These are phyloP conservation scores for Lochmaea capreae DNA, from an alignment of 2,888 invertebrate genomes.

Conservation along the genomic window DNA sequence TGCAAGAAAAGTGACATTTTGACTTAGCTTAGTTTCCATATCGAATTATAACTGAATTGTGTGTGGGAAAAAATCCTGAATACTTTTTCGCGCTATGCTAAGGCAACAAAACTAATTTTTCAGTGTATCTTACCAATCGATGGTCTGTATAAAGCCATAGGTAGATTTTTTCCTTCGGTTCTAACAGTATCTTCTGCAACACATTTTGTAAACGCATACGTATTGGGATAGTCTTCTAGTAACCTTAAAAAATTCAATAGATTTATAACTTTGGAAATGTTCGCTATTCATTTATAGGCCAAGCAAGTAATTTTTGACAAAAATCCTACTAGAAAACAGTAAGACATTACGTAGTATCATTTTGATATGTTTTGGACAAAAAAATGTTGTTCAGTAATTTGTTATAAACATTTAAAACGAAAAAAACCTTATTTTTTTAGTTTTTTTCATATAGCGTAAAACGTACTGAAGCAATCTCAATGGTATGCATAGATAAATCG, in stretches of 20 bases:
- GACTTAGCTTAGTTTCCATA: background rate
- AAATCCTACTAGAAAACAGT: too few species aligned
- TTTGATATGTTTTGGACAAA: too few species aligned
- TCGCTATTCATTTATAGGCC: too few species aligned
- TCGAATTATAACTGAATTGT: background rate
- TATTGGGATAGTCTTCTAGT: slow-evolving; percentile 69
- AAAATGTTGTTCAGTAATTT: too few species aligned
- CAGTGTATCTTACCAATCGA: slow-evolving; percentile 74
- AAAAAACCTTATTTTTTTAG: too few species aligned
- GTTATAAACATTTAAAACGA: too few species aligned
- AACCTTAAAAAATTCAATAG: slow-evolving; percentile 44
- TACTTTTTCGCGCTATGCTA: background rate
- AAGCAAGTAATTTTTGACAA: too few species aligned
- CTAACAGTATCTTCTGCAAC: slow-evolving; percentile 83
- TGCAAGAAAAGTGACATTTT: slow-evolving; percentile 41
- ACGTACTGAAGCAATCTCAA: too few species aligned
- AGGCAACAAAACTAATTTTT: background rate
- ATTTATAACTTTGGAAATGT: background rate
- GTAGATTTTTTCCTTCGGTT: slow-evolving; percentile 74
- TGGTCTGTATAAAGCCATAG: slow-evolving; percentile 84
- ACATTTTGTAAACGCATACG: slow-evolving; percentile 91
- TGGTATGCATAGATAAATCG: too few species aligned
- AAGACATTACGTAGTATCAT: too few species aligned
- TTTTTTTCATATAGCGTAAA: too few species aligned
- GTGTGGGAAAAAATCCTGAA: too few species aligned